Evolutionary conservation across 2,113 vertebrate species (phyloP), one percentile per base, ranked within the genome.

Genomic region (Apteryx owenii): DNA sequence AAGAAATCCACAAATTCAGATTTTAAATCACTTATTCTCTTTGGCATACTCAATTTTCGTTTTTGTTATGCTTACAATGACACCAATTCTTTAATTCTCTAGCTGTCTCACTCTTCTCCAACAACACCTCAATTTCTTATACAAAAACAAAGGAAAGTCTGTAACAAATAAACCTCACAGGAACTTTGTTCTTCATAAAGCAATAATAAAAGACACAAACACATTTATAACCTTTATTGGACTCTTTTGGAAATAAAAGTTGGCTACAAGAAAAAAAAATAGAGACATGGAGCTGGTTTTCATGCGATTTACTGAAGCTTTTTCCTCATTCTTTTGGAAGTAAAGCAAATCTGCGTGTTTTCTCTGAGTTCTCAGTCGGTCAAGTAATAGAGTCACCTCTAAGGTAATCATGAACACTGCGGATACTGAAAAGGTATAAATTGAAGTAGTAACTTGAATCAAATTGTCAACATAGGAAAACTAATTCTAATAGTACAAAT

Each of bases 141-240:
- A 61, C 25, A 93, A 88, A 80, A 90, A 26, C 20, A 83, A 90
- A 89, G 22, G 7, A 89, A 89, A 25, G 23, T 68, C 75, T 87
- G 17, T 71, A 58, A 61, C 62, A 90, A 81, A 73, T 31, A 56
- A 69, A 50, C 50, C 33, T 92, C 90, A 71, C 13, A 82, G 26
- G 50, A 93, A 88, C 71, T 79, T 23, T 77, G 77, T 81, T 68
- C 38, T 78, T 89, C n/a, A 81, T 85, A 93, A 85, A 93, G 53
- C 88, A 95, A 54, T 46, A 54, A 62, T 29, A 61, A 66, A 85
- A 62, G 29, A 91, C 94, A 92, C 29, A 94, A 95, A 60, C 5
- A 1, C 69, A n/a, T 64, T 88, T 83, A 71, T 54, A 71, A 92
- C 31, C 17, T 46, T 73, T 23, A 70, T 8, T 88, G 60, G 29